These are phyloP conservation scores for Marmota flaviventris DNA, from an alignment of 2,113 vertebrate species.

Conservation along the genomic window DNA sequence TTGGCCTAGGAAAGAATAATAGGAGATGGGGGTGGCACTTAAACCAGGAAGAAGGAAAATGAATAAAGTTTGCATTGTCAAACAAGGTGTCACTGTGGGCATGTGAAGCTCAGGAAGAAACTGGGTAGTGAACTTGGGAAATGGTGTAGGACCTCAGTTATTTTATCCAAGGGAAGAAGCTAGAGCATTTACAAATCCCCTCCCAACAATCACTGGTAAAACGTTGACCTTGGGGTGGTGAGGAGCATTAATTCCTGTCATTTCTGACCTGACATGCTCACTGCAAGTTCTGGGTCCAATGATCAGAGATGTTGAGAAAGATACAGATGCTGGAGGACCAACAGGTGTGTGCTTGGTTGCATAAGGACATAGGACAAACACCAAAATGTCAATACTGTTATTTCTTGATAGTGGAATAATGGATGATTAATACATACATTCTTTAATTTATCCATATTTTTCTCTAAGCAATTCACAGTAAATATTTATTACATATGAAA, in stretches of 20 bases:
- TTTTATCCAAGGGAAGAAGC: neutral
- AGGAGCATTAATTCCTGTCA: neutral
- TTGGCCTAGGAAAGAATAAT: neutral
- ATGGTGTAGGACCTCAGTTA: neutral
- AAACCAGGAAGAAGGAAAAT: neutral
- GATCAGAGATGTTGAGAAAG: neutral
- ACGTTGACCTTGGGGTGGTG: neutral
- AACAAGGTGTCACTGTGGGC: neutral
- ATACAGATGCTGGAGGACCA: neutral
- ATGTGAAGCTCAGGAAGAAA: neutral
- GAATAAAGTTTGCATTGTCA: too few relatives aligned
- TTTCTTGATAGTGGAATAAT: neutral
- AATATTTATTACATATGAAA: neutral
- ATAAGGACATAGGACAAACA: neutral
- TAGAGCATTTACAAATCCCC: neutral
- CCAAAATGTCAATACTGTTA: neutral
- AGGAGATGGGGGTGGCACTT: neutral
- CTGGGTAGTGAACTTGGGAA: too few relatives aligned
- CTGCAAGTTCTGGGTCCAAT: neutral
- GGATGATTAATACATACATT: neutral
- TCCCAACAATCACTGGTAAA: neutral
- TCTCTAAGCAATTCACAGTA: neutral
- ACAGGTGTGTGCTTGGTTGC: neutral
- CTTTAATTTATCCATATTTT: neutral
- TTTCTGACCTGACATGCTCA: neutral